A percentile compares a stretch with the other conserved stretches of the same genome.
Evolutionary conservation across 2,888 invertebrate genomes (phyloP).

Genomic region (Heliconius sara): DNA sequence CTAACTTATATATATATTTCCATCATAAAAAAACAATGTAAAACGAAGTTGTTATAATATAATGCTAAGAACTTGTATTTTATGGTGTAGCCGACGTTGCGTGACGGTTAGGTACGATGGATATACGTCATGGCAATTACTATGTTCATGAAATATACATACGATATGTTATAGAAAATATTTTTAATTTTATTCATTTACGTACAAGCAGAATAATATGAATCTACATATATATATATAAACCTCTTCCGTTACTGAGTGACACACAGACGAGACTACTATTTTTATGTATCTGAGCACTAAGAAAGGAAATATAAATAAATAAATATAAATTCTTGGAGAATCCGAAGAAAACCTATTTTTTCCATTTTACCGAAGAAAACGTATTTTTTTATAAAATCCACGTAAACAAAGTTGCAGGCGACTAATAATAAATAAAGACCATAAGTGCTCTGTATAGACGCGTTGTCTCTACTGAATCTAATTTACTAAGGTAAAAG

Average conservation of each 20-base stretch:
- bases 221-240: not conserved
- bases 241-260: not conserved
- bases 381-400: not conserved
- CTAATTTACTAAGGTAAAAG: not conserved
- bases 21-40: conserved; percentile 53
- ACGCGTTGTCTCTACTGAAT: not conserved
- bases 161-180: conserved; percentile 17
- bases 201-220: not conserved
- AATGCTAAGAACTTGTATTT: conserved; percentile 44
- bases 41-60: conserved; percentile 41
- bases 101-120: conserved; percentile 64
- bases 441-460: not conserved
- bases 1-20: conserved; percentile 53
- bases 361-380: not conserved
- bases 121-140: conserved; percentile 72
- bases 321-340: not conserved
- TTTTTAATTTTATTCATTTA: not conserved
- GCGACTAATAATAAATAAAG: not conserved
- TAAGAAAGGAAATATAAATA: not conserved
- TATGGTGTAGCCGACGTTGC: conserved; percentile 75
- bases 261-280: not conserved
- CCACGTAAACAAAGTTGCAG: not conserved
- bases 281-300: not conserved
- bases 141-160: conserved; percentile 54
- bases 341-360: not conserved